Base-by-base conservation (phyloP, 2,113 vertebrate species). In the Atractosteus spatula region DNA sequence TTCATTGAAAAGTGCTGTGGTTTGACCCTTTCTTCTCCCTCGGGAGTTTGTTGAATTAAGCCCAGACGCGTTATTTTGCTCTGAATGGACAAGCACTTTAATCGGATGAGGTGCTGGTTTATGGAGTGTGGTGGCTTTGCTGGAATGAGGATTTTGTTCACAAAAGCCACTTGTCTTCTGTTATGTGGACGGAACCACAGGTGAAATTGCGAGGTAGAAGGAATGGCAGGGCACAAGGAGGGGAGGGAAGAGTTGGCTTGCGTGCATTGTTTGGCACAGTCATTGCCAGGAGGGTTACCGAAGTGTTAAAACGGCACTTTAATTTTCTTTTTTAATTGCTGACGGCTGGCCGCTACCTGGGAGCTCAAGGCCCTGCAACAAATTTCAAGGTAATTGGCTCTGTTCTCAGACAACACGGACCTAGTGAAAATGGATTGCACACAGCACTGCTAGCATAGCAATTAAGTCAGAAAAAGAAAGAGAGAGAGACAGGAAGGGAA, bases 361-460 rank as follows among this genome's bases (percentile, higher is more conserved):
- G 59, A n/a, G 47, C 57, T n/a, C 44, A 17, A 41, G 7, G 69
- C 44, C 8, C 11, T 8, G 16, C 65, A 55, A 41, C 45, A 59
- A 68, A 61, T 54, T 62, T 62, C 16, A 67, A 45, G 8, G 71
- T 77, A 77, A 77, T 77, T 73, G 67, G 75, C 75, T 42, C 61
- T 72, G 71, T 68, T 73, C 71, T 66, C 66, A 66, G 62, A 62
- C 55, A 62, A 29, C 59, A 55, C 3, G 41, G 69, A 16, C 29
- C 55, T 70, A 66, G 41, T 45, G 42, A 62, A 69, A 65, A 73
- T 43, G 13, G 51, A 69, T 43, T 13, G 57, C 6, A 29, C 41
- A 44, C 41, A 8, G 43, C 16, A 41, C 62, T 42, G 66, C 13
- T 43, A 64, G 66, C 57, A 41, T 47, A 17, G 61, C 68, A 71